phyloP scores from a whole-genome alignment of 2,113 vertebrate genomes.

The Mastomys natalensis region DNA sequence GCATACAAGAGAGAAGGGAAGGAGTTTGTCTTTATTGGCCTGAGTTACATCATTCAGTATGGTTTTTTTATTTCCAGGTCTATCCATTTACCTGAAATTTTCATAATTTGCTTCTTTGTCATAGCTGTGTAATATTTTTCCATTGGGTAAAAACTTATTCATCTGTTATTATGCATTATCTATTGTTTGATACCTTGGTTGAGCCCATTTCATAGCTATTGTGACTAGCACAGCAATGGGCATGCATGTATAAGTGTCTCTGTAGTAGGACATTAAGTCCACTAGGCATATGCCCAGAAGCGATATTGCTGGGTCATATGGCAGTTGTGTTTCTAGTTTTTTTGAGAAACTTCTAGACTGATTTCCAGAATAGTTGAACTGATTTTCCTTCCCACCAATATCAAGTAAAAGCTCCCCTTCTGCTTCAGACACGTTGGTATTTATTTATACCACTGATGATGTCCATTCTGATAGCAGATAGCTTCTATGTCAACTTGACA shows the following conservation, averaged over 20 bases:
- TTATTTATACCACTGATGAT: neutral
- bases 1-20: neutral
- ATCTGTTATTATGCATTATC: neutral
- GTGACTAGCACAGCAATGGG: neutral
- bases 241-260: neutral
- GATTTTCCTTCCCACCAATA: neutral
- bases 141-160: too few species aligned
- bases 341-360: neutral
- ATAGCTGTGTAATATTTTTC: neutral
- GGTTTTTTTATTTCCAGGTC: neutral
- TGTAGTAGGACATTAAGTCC: neutral
- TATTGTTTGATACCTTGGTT: neutral
- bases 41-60: neutral
- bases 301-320: neutral
- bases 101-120: neutral
- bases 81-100: neutral
- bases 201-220: neutral
- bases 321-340: neutral
- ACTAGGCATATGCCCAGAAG: neutral
- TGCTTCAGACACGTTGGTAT: neutral
- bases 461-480: neutral
- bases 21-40: too few species aligned
- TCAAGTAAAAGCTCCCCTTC: neutral
- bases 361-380: neutral
- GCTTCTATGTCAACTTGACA: neutral